phyloP scores from a whole-genome alignment of 2,888 invertebrate genomes.

The Ectemnius cavifrons region DNA sequence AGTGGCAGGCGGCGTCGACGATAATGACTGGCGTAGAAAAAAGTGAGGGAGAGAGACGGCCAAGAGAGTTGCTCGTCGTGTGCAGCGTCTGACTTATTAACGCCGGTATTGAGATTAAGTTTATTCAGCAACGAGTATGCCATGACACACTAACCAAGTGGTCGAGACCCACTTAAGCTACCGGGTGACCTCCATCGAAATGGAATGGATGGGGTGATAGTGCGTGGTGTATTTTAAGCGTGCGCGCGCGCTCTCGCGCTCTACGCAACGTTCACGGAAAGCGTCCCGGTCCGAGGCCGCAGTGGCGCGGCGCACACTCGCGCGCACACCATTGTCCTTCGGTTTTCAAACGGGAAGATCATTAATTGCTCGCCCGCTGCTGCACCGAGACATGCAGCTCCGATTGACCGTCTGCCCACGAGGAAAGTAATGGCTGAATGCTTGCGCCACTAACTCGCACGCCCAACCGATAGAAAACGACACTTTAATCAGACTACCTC shows the following conservation, averaged over 20 bases:
- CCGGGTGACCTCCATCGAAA: constrained; percentile 77
- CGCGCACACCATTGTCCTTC: constrained; percentile 61
- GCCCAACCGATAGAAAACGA: background rate
- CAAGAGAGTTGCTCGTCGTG: constrained; percentile 30
- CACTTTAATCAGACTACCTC: too few species aligned
- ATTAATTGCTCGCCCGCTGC: constrained; percentile 48
- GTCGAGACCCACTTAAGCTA: constrained; percentile 78
- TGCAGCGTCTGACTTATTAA: constrained; percentile 61
- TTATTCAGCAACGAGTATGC: constrained; percentile 73
- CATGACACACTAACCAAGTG: constrained; percentile 79
- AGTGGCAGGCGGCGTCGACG: background rate
- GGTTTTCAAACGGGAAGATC: constrained; percentile 68
- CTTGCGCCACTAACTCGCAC: constrained; percentile 10
- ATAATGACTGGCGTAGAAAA: constrained; percentile 14
- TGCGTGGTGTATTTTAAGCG: constrained; percentile 66
- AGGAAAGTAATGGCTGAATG: constrained; percentile 23
- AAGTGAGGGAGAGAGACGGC: constrained; percentile 29
- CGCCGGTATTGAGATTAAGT: constrained; percentile 73
- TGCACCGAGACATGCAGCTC: constrained; percentile 35
- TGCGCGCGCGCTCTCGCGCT: constrained; percentile 25
- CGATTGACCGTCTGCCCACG: constrained; percentile 42
- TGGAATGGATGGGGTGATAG: constrained; percentile 76
- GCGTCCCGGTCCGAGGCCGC: constrained; percentile 59
- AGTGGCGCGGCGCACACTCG: too few species aligned
- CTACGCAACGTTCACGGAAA: constrained; percentile 59